Percentiles rank a stretch among this genome's conserved stretches.
phyloP scores from a whole-genome alignment of 1,140 invertebrate genomes.

The Ceratina australensis region DNA sequence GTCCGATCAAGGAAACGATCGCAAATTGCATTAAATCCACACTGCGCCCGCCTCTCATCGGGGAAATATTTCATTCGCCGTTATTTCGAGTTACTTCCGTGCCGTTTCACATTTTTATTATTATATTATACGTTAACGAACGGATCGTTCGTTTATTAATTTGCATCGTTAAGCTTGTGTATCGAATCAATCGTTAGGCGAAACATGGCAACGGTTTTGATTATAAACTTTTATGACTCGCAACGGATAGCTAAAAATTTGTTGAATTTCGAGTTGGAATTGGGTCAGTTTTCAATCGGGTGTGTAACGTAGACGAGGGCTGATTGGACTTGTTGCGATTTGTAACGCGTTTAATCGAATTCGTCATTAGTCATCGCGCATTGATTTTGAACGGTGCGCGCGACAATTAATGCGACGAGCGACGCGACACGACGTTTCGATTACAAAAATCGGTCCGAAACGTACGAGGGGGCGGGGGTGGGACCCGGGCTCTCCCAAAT shows the following conservation, averaged over 20 bases:
- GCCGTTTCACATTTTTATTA: too few relatives aligned
- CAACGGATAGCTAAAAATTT: too few relatives aligned
- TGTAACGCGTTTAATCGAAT: slow-evolving; percentile 23
- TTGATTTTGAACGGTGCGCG: neutral
- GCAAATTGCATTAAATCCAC: slow-evolving; percentile 53
- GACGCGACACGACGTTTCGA: neutral
- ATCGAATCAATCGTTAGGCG: neutral
- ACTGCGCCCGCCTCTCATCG: neutral
- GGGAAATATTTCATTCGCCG: neutral
- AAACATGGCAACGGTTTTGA: neutral
- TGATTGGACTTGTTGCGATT: neutral
- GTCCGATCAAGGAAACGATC: slow-evolving; percentile 43
- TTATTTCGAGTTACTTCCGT: neutral
- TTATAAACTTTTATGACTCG: too few relatives aligned
- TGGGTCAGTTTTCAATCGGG: neutral
- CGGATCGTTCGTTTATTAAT: too few relatives aligned
- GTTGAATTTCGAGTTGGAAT: too few relatives aligned
- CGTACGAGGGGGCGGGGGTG: neutral
- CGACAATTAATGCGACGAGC: neutral
- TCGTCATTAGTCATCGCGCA: slow-evolving; percentile 9
- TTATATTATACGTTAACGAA: too few relatives aligned
- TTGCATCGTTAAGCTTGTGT: too few relatives aligned
- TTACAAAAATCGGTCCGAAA: neutral
- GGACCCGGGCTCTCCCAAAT: too few relatives aligned
- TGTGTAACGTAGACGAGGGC: neutral